Evolutionary conservation across 2,797 vertebrate genomes (phyloP), one percentile per base, ranked within the genome.

Genomic region (Cheirogaleus major): DNA sequence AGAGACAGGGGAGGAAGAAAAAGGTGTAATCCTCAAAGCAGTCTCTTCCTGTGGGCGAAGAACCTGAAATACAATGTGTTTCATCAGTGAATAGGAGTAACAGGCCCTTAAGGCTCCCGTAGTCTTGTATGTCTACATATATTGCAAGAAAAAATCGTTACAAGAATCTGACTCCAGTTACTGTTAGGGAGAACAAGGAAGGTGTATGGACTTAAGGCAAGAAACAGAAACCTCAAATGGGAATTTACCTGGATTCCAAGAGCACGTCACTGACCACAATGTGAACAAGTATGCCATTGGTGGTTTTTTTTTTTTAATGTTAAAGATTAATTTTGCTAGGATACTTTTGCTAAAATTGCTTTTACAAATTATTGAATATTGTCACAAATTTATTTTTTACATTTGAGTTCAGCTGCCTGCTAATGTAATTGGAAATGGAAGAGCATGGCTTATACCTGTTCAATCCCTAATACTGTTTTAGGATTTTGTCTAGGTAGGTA

Each of bases 91-190:
- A 50, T 35, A 72, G 59, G 7, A 89, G 43, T 84, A 48, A 79
- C 17, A 87, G 13, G 43, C 14, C 6, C 22, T 41, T 48, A 7
- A 32, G 41, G 41, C 55, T 63, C 25, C 17, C 78, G 43, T 59
- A 65, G 50, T 72, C n/a, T 82, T 72, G 1, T 78, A 81, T 61
- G 17, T 94, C n/a, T 85, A 88, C 91, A 80, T 89, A 57, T 65
- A 86, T 30, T 55, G 7, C 45, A 92, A 88, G 75, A 76, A 94
- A 70, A 94, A 50, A 35, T 38, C 13, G 10, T 57, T 73, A 75
- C 13, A 70, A 59, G 80, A 89, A 63, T 90, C 59, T 89, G 50
- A 80, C 23, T 86, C n/a, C 22, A 95, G 75, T 27, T 79, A 69
- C 25, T 91, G 7, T 48, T 32, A 45, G 7, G 32, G 82, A 92